phyloP scores from a whole-genome alignment of 53 echinoderm and acorn worm genomes.

The Glandiceps talaboti region DNA sequence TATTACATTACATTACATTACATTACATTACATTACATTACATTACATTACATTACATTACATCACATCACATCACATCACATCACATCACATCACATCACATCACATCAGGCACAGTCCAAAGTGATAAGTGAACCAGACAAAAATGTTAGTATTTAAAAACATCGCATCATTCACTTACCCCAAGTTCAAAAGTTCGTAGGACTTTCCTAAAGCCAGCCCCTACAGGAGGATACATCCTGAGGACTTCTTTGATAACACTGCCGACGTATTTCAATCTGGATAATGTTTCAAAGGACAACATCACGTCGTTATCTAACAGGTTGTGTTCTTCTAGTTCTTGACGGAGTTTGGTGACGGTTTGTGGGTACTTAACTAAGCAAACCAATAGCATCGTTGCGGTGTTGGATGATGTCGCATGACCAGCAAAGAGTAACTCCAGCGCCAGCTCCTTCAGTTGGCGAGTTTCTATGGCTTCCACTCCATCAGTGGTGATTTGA shows the following conservation, averaged over 20 bases:
- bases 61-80: no score
- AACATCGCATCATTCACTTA: no score
- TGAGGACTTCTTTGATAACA: slow-evolving; percentile 64
- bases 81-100: no score
- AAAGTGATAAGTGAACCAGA: no score
- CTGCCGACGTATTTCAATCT: slow-evolving; percentile 49
- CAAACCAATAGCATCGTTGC: slow-evolving; percentile 33
- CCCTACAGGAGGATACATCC: slow-evolving; percentile 61
- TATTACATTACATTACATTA: no score
- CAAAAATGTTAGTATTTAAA: no score
- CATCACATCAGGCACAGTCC: no score
- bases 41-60: no score
- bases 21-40: no score
- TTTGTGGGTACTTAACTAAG: slow-evolving; percentile 40
- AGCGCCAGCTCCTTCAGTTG: slow-evolving; percentile 20
- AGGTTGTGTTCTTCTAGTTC: slow-evolving; percentile 41
- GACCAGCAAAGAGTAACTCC: slow-evolving; percentile 46
- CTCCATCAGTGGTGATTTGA: not conserved
- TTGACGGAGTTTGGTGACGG: slow-evolving; percentile 40
- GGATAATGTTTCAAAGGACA: slow-evolving; percentile 30
- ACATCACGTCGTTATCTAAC: slow-evolving; percentile 18
- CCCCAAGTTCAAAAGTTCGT: slow-evolving; percentile 81
- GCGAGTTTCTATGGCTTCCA: slow-evolving; percentile 1
- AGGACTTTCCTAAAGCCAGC: slow-evolving; percentile 68
- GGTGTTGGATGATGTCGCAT: slow-evolving; percentile 39